These are phyloP conservation scores for Podilymbus podiceps DNA, from an alignment of 2,113 vertebrate species.

Conservation along the genomic window DNA sequence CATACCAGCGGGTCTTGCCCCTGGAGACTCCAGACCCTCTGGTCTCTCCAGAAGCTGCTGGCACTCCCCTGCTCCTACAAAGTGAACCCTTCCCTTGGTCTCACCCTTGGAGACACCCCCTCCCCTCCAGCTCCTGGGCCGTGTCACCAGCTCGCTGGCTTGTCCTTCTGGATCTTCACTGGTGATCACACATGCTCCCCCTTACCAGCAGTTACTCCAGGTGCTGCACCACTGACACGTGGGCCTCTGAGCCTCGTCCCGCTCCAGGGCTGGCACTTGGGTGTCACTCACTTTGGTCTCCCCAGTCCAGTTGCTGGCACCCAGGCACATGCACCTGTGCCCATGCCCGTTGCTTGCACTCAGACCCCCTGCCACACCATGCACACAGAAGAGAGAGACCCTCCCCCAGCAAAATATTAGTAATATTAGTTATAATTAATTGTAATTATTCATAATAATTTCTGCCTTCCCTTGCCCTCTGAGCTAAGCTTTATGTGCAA, in stretches of 20 bases:
- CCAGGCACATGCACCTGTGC: not conserved
- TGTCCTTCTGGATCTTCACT: not conserved
- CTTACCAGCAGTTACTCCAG: not conserved
- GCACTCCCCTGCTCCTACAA: not conserved
- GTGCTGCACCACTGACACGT: not conserved
- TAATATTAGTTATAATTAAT: not conserved
- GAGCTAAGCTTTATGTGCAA: not conserved
- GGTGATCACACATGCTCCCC: not conserved
- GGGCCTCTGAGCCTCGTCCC: not conserved
- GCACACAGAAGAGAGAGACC: not conserved
- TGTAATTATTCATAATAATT: not conserved
- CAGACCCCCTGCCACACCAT: not conserved
- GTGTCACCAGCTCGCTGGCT: accelerated
- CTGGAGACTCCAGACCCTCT: not conserved
- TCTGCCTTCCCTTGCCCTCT: not conserved
- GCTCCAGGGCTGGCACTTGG: not conserved
- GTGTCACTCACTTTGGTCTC: not conserved
- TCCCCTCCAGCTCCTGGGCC: not conserved
- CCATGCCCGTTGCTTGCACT: not conserved
- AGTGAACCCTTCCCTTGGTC: not conserved
- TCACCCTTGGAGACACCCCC: accelerated
- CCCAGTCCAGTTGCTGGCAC: not conserved
- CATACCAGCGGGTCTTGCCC: not conserved
- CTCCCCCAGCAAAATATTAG: not conserved
- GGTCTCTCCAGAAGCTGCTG: not conserved